These are phyloP conservation scores for Naso thynnoides DNA, from an alignment of 2,797 vertebrate genomes.

Conservation along the genomic window DNA sequence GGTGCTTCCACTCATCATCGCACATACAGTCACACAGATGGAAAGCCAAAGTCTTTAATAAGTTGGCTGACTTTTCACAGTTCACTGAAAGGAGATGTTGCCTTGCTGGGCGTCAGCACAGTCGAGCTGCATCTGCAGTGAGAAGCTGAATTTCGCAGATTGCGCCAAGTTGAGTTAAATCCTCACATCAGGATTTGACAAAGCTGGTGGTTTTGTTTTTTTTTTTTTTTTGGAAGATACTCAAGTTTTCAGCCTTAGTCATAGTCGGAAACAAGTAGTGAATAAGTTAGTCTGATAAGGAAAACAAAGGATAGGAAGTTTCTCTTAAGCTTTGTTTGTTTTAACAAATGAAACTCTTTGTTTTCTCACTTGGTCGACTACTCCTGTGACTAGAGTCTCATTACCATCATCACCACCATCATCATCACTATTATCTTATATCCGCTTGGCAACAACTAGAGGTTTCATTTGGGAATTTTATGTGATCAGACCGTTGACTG, in stretches of 20 bases:
- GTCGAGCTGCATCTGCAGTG: slow-evolving; percentile 24
- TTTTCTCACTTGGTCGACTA: slow-evolving; percentile 1
- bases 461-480: neutral
- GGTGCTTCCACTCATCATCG: slow-evolving; percentile 20
- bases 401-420: slow-evolving; percentile 14
- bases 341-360: slow-evolving; percentile 32
- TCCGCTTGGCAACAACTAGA: neutral
- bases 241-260: slow-evolving; percentile 28
- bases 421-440: slow-evolving; percentile 2
- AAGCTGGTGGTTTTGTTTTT: slow-evolving; percentile 3
- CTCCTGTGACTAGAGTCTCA: slow-evolving; percentile 1
- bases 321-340: slow-evolving; percentile 31
- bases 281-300: slow-evolving; percentile 30
- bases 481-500: slow-evolving; percentile 10
- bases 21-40: slow-evolving; percentile 20
- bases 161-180: slow-evolving; percentile 9
- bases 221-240: neutral
- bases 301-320: slow-evolving; percentile 34
- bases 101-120: slow-evolving; percentile 8
- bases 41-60: slow-evolving; percentile 30
- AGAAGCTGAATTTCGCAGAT: slow-evolving; percentile 20
- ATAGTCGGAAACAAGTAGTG: slow-evolving; percentile 7
- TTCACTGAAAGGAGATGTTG: slow-evolving; percentile 30
- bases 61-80: slow-evolving; percentile 32
- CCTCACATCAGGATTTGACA: slow-evolving; percentile 22